phyloP scores from a whole-genome alignment of 2,888 invertebrate species.

The Machimus atricapillus region DNA sequence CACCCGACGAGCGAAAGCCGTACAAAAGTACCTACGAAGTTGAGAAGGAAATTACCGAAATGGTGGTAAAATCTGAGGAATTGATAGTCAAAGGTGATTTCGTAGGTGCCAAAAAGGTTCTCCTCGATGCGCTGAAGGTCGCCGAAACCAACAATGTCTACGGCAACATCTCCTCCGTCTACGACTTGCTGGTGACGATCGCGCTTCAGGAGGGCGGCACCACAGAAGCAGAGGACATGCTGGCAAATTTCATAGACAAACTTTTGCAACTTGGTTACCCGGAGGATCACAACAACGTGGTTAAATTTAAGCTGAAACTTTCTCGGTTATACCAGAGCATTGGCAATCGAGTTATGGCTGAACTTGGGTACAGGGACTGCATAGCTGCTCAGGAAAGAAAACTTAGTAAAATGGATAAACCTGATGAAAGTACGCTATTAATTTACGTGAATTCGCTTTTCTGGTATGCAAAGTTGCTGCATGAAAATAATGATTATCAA shows the following conservation, averaged over 20 bases:
- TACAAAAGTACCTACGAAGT: constrained; percentile 41
- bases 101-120: constrained; percentile 58
- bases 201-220: constrained; percentile 60
- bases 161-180: constrained; percentile 52
- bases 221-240: constrained; percentile 58
- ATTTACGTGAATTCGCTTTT: constrained; percentile 62
- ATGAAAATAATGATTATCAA: constrained; percentile 51
- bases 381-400: constrained; percentile 59
- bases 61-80: constrained; percentile 47
- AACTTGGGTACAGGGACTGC: constrained; percentile 62
- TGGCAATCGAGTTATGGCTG: constrained; percentile 58
- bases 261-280: constrained; percentile 57
- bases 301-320: constrained; percentile 62
- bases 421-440: constrained; percentile 60
- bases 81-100: constrained; percentile 51
- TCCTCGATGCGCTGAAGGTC: constrained; percentile 60
- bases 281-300: constrained; percentile 59
- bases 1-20: neutral
- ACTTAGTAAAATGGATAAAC: constrained; percentile 55
- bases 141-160: constrained; percentile 59
- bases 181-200: constrained; percentile 62
- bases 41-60: constrained; percentile 46
- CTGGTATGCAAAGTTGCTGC: constrained; percentile 63
- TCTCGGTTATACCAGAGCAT: constrained; percentile 61
- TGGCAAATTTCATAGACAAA: constrained; percentile 61